phyloP scores from a whole-genome alignment of 2,797 vertebrate genomes.

The Psittacula echo region DNA sequence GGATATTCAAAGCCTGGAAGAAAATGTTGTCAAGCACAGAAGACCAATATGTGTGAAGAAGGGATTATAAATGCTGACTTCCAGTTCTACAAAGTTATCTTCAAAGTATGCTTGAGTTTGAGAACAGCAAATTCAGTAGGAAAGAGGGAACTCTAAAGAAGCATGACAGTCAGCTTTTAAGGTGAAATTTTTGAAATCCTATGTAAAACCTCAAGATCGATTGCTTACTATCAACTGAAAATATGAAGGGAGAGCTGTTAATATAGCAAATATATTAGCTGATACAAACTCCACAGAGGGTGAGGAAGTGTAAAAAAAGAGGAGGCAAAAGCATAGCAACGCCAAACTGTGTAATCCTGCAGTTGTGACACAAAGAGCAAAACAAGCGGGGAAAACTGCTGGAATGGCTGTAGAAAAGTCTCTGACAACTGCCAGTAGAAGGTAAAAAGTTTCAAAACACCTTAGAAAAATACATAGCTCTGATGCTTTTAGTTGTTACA shows the following conservation, averaged over 20 bases:
- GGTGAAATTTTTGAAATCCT: background rate
- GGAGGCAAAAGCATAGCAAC: background rate
- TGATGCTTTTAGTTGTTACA: background rate
- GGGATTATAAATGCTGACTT: background rate
- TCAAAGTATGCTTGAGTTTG: background rate
- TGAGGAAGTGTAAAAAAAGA: background rate
- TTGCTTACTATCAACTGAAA: background rate
- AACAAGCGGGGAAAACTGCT: background rate
- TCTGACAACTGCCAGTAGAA: background rate
- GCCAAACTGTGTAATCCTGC: background rate
- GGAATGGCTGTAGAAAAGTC: background rate
- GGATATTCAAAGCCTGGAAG: background rate
- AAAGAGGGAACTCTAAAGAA: background rate
- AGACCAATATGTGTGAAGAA: background rate
- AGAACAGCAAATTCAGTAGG: accelerated
- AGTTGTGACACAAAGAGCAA: no score
- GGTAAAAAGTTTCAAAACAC: background rate
- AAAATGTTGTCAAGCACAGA: background rate
- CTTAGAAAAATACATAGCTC: background rate
- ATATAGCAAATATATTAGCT: background rate
- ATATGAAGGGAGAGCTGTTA: background rate
- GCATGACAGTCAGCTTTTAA: background rate
- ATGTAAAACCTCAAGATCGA: background rate
- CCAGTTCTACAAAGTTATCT: background rate
- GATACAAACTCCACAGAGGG: background rate